These are phyloP conservation scores for Mormyrus hasselquistii DNA, from an alignment of 2,797 vertebrate genomes.

Conservation along the genomic window DNA sequence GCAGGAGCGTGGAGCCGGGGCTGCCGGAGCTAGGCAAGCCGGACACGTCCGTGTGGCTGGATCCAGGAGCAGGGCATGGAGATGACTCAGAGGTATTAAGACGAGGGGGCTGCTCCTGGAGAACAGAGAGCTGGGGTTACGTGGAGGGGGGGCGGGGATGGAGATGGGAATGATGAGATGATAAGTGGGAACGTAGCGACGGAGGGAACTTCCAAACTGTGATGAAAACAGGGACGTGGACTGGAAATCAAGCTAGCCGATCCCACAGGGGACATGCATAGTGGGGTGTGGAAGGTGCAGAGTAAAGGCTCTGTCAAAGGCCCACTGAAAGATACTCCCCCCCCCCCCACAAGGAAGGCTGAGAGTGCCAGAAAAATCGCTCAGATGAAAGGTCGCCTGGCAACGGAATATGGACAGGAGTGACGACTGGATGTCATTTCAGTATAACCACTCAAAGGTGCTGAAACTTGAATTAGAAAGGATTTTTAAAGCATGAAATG, in stretches of 20 bases:
- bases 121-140: conserved; percentile 60
- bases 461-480: not conserved
- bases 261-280: not conserved
- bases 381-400: not conserved
- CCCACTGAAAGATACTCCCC: not conserved
- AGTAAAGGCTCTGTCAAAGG: not conserved
- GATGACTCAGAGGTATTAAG: conserved; percentile 65
- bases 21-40: conserved; percentile 48
- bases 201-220: not conserved
- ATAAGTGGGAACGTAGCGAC: not conserved
- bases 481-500: not conserved
- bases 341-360: not conserved
- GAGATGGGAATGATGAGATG: conserved; percentile 9
- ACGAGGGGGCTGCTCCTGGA: conserved; percentile 75
- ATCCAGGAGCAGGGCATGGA: conserved; percentile 32
- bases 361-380: not conserved
- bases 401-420: not conserved
- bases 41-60: conserved; percentile 30
- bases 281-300: not conserved
- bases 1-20: conserved; percentile 45
- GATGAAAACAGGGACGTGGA: not conserved
- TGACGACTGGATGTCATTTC: not conserved
- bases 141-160: not conserved
- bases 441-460: not conserved
- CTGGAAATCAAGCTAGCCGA: not conserved